These are phyloP conservation scores for Chrysolina oricalcia DNA, from an alignment of 2,888 invertebrate genomes.

Conservation along the genomic window DNA sequence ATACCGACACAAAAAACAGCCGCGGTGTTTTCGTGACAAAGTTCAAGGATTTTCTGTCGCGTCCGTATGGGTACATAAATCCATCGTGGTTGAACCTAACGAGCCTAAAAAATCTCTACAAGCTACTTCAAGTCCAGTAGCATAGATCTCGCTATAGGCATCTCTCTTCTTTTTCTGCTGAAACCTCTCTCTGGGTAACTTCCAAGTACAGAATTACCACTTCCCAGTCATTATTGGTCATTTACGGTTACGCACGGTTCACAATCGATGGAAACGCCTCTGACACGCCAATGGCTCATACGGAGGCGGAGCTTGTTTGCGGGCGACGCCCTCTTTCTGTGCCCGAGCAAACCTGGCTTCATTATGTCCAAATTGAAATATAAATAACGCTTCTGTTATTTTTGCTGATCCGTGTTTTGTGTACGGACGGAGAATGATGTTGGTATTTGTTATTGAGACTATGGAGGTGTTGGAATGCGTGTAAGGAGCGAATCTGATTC, in stretches of 20 bases:
- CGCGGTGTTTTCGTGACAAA: background rate
- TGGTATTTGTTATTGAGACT: background rate
- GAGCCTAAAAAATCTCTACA: constrained; percentile 34
- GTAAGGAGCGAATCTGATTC: background rate
- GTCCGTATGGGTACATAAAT: background rate
- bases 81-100: background rate
- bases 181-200: constrained; percentile 39
- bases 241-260: constrained; percentile 50
- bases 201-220: constrained; percentile 35
- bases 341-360: constrained; percentile 42
- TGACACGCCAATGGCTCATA: constrained; percentile 63
- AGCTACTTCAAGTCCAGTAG: constrained; percentile 46
- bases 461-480: constrained; percentile 6
- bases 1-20: background rate
- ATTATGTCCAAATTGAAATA: constrained; percentile 62
- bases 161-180: constrained; percentile 37
- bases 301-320: constrained; percentile 27
- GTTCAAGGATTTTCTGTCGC: constrained; percentile 2
- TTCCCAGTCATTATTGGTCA: constrained; percentile 61
- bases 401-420: constrained; percentile 41
- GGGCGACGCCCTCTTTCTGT: constrained; percentile 35
- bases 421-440: background rate
- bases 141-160: constrained; percentile 35
- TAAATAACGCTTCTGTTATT: constrained; percentile 61
- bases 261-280: constrained; percentile 63